Base-by-base conservation (phyloP, 2,797 vertebrate species). In the Schizopygopsis pylzovi region DNA sequence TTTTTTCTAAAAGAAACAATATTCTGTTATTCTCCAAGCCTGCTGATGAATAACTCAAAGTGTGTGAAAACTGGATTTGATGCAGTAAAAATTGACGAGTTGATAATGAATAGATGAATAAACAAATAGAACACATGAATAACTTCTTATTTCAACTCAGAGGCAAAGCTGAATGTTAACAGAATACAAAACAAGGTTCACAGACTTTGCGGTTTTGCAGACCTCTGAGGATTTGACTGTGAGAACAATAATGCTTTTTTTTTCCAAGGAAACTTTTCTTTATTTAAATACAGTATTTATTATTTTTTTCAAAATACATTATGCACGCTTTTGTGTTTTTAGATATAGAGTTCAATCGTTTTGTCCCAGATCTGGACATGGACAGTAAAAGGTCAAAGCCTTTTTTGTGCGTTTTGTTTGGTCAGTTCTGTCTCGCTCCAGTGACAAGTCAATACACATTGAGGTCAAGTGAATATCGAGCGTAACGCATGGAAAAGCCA, bases 401-500 rank as follows among this genome's bases (percentile, higher is more conserved):
- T 87, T 56, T 72, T 83, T 78, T 59, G 39, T 77, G 71, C 43
- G 25, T 61, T 82, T 80, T 71, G 67, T 79, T 72, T 45, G 80
- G 65, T 71, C 80, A 80, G 67, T 88, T 84, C 45, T 79, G 71
- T 76, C 70, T 86, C 61, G 33, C 84, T 81, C 81, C 81, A 81
- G 16, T 81, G 85, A 89, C 87, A 91, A 88, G 84, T 89, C 89
- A 89, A 88, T 89, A 89, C 85, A 71, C 33, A 70, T 72, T 85
- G 80, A 86, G 87, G 88, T 90, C 85, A 82, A 81, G 65, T 22
- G 28, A 82, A 86, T 70, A 88, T 81, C 49, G 82, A 84, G 80
- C 68, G 15, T 73, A 83, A 89, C n/a, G 49, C 77, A 59, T 49
- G 84, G 77, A 89, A 89, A 88, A 63, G 75, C 11, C 41, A 81